Evolutionary conservation across 1,140 invertebrate species (phyloP).

Genomic region (Macrosteles quadrilineatus): DNA sequence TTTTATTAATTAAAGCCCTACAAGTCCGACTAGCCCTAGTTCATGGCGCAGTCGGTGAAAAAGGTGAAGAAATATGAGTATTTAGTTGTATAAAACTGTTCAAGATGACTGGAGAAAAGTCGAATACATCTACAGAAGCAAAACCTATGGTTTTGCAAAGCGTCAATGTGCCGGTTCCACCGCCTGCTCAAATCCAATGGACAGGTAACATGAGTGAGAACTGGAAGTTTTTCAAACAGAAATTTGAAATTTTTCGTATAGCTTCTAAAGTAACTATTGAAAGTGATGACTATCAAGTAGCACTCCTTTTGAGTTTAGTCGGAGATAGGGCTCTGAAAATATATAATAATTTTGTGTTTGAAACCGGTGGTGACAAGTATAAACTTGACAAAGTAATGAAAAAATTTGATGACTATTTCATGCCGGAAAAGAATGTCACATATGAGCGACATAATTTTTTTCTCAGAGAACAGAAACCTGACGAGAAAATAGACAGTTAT

Average conservation of each 20-base stretch:
- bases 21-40: no score
- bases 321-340: conserved; percentile 2
- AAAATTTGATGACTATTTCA: conserved; percentile 1
- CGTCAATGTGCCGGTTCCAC: no score
- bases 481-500: neutral
- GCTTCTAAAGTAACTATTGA: neutral
- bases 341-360: neutral
- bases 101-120: no score
- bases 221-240: conserved; percentile 11
- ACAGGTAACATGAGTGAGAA: neutral
- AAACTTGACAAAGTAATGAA: neutral
- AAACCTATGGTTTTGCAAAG: no score
- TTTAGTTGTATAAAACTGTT: no score
- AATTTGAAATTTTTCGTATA: neutral
- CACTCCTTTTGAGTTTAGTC: neutral
- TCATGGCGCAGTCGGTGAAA: no score
- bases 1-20: no score
- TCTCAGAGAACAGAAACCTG: neutral
- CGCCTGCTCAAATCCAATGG: neutral
- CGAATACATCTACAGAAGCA: no score
- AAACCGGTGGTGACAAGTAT: neutral
- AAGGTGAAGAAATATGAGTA: no score
- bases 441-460: conserved; percentile 7
- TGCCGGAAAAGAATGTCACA: neutral
- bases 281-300: neutral